Conservation (phyloP, 2,888 invertebrate genomes). For the Drosophila fungiperda region DNA sequence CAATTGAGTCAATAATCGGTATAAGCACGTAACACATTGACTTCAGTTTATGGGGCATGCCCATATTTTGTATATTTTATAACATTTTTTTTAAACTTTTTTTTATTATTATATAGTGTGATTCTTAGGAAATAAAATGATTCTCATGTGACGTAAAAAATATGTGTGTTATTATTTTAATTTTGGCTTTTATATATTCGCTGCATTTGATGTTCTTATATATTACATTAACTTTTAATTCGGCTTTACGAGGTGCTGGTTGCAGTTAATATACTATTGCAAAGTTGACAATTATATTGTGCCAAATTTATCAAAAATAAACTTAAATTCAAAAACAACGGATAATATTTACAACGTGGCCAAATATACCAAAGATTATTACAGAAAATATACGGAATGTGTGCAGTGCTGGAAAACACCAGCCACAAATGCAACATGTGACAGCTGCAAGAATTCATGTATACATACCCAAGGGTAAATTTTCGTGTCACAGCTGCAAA, state of each 20-base stretch:
- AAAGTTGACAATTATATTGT: neutral
- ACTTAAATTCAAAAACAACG: neutral
- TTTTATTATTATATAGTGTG: slow-evolving; percentile 27
- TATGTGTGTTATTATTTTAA: slow-evolving; percentile 4
- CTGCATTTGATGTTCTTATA: neutral
- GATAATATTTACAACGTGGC: neutral
- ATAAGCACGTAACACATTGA: slow-evolving; percentile 82
- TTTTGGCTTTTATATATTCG: neutral
- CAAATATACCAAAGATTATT: neutral
- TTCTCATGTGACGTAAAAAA: neutral
- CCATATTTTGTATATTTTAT: slow-evolving; percentile 32
- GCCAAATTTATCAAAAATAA: neutral
- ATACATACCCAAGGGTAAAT: slow-evolving; percentile 17
- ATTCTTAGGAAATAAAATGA: slow-evolving; percentile 46
- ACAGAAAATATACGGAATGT: neutral
- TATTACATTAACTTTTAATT: neutral
- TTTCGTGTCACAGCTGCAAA: slow-evolving; percentile 13
- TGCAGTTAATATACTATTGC: neutral
- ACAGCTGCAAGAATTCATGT: slow-evolving; percentile 3
- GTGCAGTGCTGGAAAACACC: slow-evolving; percentile 1
- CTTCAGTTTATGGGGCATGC: neutral
- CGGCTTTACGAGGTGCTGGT: neutral
- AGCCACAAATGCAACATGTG: slow-evolving; percentile 5
- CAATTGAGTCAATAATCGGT: slow-evolving; percentile 91
- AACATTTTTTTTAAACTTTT: slow-evolving; percentile 27